A percentile compares a stretch with the other conserved stretches of the same genome.
phyloP scores from a whole-genome alignment of 2,113 vertebrate genomes.

The Nipponia nippon region DNA sequence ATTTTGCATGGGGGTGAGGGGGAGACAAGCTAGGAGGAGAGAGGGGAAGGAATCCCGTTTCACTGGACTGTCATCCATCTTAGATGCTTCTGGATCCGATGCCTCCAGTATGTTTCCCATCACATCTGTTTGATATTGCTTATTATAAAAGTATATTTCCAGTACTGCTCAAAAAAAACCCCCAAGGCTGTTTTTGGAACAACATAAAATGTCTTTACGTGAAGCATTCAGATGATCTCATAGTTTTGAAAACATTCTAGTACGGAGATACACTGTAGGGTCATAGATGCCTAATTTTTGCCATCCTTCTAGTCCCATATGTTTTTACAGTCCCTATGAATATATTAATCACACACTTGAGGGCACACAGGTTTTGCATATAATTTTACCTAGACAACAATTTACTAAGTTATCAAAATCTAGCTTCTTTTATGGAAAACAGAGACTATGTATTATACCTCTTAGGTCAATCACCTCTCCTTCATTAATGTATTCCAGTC shows the following conservation, averaged over 20 bases:
- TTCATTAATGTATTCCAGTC: background rate
- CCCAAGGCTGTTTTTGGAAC: background rate
- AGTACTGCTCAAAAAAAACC: background rate
- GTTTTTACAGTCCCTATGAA: background rate
- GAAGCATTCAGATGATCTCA: background rate
- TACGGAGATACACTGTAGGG: background rate
- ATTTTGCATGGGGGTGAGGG: background rate
- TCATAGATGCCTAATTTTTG: background rate
- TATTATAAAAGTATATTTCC: background rate
- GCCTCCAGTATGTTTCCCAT: background rate
- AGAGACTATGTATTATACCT: background rate
- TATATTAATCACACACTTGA: background rate
- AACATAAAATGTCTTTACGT: background rate
- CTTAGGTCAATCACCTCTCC: background rate
- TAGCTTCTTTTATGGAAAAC: background rate
- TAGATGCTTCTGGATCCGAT: background rate
- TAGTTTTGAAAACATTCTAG: background rate
- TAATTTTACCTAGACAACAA: background rate
- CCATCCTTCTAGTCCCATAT: background rate
- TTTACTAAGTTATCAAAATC: slow-evolving; percentile 10
- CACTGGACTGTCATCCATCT: background rate
- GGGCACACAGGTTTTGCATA: background rate
- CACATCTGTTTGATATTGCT: background rate
- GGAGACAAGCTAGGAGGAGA: background rate
- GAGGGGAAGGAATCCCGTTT: background rate